Base-by-base conservation (phyloP, 2,113 vertebrate species). In the Hucho hucho region DNA sequence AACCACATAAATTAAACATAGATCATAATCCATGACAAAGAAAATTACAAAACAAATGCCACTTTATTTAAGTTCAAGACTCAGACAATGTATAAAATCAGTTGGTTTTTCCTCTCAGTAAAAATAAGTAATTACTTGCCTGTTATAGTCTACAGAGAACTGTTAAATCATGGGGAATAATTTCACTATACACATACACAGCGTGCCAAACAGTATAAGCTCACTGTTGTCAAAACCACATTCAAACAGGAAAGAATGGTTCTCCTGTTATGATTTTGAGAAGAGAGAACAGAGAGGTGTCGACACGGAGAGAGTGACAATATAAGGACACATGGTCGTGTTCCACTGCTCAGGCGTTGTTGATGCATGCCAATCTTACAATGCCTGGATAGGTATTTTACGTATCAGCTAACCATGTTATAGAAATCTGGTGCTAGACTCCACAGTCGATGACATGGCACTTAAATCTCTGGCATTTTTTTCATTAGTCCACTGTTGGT, bases 11-110 rank as follows among this genome's bases (percentile, higher is more conserved):
- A 6, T 37, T 9, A 37, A 37, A 37, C 47, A 49, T 49, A 49
- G 47, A 3, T 13, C 7, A 9, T 37, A 37, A 37, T 9, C 6
- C 18, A 3, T n/a, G 18, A 58, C 4, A 61, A 22, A 73, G 63
- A 13, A 11, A 69, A 22, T 16, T 64, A 77, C 58, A 72, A 69
- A 82, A 74, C 26, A 74, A 46, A 58, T 24, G 25, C 20, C 66
- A 80, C 37, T 79, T 75, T 80, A 79, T 61, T 81, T 26, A 79
- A 87, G 69, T 83, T 75, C 58, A 67, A 73, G 64, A 83, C 64
- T 69, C 49, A 73, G 24, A 64, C 43, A 61, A 22, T 22, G 25
- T 78, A 58, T 56, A 75, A 77, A 79, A 86, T 72, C 26, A 16
- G 20, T 73, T 13, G 1, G 29, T 37, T 69, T 72, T 18, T 64